phyloP scores from a whole-genome alignment of 2,888 invertebrate species.

The Erebia epiphron region DNA sequence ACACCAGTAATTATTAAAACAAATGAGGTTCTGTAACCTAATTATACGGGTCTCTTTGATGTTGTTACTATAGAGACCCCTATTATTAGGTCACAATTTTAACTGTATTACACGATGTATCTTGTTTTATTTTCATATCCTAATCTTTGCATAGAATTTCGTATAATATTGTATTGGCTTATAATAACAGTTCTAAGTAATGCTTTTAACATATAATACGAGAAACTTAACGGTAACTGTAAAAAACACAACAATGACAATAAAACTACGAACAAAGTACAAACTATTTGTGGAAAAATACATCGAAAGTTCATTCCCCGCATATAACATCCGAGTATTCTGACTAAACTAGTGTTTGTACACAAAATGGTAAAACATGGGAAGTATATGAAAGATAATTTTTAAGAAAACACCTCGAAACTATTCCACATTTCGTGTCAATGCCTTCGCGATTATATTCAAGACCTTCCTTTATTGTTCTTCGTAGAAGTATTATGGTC shows the following conservation, averaged over 20 bases:
- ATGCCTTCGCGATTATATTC: constrained; percentile 31
- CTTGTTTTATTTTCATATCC: too few species aligned
- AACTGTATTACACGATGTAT: too few species aligned
- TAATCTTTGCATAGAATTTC: too few species aligned
- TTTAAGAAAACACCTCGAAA: constrained; percentile 29
- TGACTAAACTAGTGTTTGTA: constrained; percentile 24
- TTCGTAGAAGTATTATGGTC: constrained; percentile 39
- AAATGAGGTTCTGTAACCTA: too few species aligned
- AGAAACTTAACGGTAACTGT: constrained; percentile 9
- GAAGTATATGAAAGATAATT: constrained; percentile 6
- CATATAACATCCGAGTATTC: constrained; percentile 1
- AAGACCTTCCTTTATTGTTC: constrained; percentile 40
- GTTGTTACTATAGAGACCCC: too few species aligned
- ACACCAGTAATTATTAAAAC: too few species aligned
- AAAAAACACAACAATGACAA: constrained; percentile 35
- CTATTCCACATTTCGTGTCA: constrained; percentile 34
- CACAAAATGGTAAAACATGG: constrained; percentile 5
- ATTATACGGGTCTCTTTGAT: too few species aligned
- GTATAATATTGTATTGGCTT: neutral
- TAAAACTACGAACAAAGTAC: constrained; percentile 31
- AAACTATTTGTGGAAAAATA: constrained; percentile 29
- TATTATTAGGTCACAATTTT: too few species aligned
- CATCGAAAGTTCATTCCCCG: constrained; percentile 41
- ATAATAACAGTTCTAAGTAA: neutral
- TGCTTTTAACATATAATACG: neutral